Evolutionary conservation across 2,888 invertebrate genomes (phyloP).

Genomic region (Pomacea canaliculata): DNA sequence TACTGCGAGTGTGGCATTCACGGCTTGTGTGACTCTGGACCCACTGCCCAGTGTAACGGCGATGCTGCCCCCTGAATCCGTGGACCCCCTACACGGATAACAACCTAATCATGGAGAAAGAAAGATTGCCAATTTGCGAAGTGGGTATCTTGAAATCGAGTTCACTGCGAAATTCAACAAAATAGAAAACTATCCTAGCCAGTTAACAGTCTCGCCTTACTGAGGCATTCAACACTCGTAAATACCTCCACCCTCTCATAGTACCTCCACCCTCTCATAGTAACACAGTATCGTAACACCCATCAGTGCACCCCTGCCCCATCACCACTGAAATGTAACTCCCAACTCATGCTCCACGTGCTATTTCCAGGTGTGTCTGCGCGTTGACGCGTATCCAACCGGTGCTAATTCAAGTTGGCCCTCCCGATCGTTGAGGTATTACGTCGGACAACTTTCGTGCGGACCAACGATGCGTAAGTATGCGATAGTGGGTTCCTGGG

Average conservation of each 20-base stretch:
- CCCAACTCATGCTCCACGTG: too few relatives aligned
- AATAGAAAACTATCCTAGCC: too few relatives aligned
- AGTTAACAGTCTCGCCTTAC: too few relatives aligned
- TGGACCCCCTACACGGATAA: constrained; percentile 15
- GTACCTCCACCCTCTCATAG: too few relatives aligned
- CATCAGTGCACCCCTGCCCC: too few relatives aligned
- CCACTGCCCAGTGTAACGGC: constrained; percentile 47
- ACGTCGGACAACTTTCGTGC: neutral
- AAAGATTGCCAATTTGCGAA: constrained; percentile 37
- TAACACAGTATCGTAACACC: too few relatives aligned
- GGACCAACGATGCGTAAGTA: neutral
- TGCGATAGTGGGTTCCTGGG: too few relatives aligned
- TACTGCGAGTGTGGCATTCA: constrained; percentile 50
- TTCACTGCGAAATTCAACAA: too few relatives aligned
- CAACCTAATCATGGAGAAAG: constrained; percentile 31
- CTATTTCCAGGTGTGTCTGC: constrained; percentile 8
- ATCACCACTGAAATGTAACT: too few relatives aligned
- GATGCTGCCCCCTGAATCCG: constrained; percentile 29
- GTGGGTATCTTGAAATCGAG: constrained; percentile 2
- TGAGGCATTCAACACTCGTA: too few relatives aligned
- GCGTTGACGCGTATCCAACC: neutral
- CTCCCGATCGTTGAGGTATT: neutral
- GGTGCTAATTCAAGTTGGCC: neutral
- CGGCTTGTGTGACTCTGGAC: constrained; percentile 42
- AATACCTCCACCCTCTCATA: too few relatives aligned